Conservation (phyloP, 2,888 invertebrate genomes). For the Callinectes sapidus region DNA sequence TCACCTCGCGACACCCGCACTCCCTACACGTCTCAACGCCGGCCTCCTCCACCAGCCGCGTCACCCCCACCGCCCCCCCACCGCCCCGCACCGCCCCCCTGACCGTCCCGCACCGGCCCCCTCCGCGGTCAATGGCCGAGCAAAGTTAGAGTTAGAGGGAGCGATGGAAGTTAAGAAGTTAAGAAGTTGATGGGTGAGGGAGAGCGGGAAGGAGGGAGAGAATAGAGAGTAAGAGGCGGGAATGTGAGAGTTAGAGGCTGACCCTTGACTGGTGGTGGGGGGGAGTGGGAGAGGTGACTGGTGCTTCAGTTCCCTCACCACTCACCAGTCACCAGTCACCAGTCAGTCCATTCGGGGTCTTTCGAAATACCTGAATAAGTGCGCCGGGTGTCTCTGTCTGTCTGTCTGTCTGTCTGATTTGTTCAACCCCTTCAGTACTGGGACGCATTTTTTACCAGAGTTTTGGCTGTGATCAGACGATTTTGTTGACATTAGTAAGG, state of each 20-base stretch:
- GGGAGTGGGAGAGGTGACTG: too few relatives aligned
- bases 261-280: background rate
- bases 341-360: too few relatives aligned
- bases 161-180: background rate
- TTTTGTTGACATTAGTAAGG: too few relatives aligned
- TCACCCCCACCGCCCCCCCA: background rate
- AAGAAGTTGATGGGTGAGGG: background rate
- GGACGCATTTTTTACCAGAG: too few relatives aligned
- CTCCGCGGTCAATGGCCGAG: background rate
- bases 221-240: background rate
- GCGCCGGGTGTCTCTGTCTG: background rate
- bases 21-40: too few relatives aligned
- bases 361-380: too few relatives aligned
- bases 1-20: slow-evolving; percentile 50
- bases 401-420: too few relatives aligned
- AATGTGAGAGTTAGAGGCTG: background rate
- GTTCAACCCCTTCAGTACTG: too few relatives aligned
- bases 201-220: background rate
- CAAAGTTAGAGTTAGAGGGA: background rate
- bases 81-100: background rate
- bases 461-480: too few relatives aligned
- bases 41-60: slow-evolving; percentile 42
- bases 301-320: too few relatives aligned
- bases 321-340: too few relatives aligned
- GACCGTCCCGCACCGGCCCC: background rate